A percentile compares a stretch with the other conserved stretches of the same genome.
Evolutionary conservation across 1,140 invertebrate species (phyloP).

Genomic region (Meloidogyne hapla): DNA sequence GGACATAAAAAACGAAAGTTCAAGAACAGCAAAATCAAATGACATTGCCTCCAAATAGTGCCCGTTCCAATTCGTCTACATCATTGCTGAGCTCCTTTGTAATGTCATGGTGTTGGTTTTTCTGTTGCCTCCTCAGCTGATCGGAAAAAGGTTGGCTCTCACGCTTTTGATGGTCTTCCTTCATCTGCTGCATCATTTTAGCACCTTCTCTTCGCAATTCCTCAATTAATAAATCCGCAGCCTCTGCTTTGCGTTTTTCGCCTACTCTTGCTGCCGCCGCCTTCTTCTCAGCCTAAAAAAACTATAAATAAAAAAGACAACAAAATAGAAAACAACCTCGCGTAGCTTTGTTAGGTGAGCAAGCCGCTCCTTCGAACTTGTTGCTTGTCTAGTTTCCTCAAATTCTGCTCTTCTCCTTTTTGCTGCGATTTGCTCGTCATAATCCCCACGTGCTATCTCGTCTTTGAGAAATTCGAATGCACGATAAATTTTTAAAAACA

Average conservation of each 20-base stretch:
- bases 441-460: constrained; percentile 9
- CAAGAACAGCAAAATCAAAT: background rate
- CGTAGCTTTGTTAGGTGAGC: constrained; percentile 16
- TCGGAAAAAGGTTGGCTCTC: background rate
- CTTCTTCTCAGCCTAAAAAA: constrained; percentile 4
- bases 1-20: too few relatives aligned
- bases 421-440: constrained; percentile 24
- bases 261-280: background rate
- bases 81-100: constrained; percentile 12
- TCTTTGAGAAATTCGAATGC: constrained; percentile 39
- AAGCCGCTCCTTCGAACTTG: constrained; percentile 12
- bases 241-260: constrained; percentile 5
- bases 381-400: constrained; percentile 24
- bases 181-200: constrained; percentile 31
- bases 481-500: constrained; percentile 31
- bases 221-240: constrained; percentile 13
- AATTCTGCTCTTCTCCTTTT: constrained; percentile 24
- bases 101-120: background rate
- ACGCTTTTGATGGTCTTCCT: constrained; percentile 14
- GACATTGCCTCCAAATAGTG: constrained; percentile 20
- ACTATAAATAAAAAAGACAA: background rate
- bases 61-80: constrained; percentile 23
- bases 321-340: constrained; percentile 10
- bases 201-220: constrained; percentile 24
- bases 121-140: background rate